These are phyloP conservation scores for Cisticola juncidis DNA, from an alignment of 2,113 vertebrate genomes.

Conservation along the genomic window DNA sequence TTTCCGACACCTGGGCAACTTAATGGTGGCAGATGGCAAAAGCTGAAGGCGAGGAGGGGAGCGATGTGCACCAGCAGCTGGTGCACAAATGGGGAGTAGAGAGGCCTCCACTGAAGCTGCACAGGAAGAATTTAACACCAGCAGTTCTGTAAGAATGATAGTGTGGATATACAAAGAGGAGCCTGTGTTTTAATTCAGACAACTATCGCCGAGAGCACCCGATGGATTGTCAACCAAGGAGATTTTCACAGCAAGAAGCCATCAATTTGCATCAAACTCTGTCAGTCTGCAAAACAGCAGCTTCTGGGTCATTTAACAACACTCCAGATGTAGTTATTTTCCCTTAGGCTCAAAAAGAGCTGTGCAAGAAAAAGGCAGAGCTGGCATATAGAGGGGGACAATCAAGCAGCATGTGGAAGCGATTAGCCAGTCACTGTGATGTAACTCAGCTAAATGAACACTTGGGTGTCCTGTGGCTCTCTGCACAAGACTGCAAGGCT, in stretches of 20 bases:
- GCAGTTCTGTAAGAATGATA: not conserved
- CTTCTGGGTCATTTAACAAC: constrained; percentile 69
- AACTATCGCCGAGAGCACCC: not conserved
- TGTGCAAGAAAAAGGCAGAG: constrained; percentile 1
- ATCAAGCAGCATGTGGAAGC: constrained; percentile 22
- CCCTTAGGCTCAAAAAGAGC: constrained; percentile 23
- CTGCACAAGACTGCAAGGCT: not conserved
- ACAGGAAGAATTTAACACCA: not conserved
- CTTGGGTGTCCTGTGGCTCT: not conserved
- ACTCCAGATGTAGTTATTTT: constrained; percentile 54
- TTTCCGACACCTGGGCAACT: constrained; percentile 49
- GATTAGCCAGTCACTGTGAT: constrained; percentile 15
- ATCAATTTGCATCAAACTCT: constrained; percentile 57
- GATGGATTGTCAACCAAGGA: constrained; percentile 14
- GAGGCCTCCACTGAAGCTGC: not conserved
- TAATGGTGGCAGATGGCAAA: constrained; percentile 60
- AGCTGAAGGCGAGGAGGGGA: constrained; percentile 2
- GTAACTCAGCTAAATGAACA: constrained; percentile 41
- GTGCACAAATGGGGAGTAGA: constrained; percentile 10
- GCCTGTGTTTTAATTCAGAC: constrained; percentile 10
- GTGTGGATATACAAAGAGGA: constrained; percentile 7
- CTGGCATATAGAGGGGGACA: not conserved
- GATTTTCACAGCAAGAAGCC: constrained; percentile 43
- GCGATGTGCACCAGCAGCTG: not conserved
- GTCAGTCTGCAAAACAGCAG: constrained; percentile 28